Conservation (phyloP, 2,797 vertebrate species). For the Dipus sagitta region DNA sequence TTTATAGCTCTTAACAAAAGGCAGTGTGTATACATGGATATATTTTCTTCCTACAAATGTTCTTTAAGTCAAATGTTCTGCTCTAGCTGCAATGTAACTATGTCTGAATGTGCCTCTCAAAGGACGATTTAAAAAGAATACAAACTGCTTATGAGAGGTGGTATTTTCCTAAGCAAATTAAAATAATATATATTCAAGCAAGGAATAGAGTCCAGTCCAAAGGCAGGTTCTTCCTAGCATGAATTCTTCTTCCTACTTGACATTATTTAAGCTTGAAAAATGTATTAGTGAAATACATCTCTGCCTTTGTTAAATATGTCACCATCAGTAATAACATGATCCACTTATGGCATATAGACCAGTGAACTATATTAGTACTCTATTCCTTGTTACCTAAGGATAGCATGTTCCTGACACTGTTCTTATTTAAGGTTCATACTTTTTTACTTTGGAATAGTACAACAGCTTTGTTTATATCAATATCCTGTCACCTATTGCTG, state of each 20-base stretch:
- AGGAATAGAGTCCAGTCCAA: not conserved
- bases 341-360: not conserved
- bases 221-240: not conserved
- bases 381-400: not conserved
- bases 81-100: constrained; percentile 4
- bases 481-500: not conserved
- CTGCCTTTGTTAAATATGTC: not conserved
- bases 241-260: constrained; percentile 19
- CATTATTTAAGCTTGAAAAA: constrained; percentile 25
- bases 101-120: constrained; percentile 9
- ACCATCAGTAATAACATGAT: constrained; percentile 15
- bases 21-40: not conserved
- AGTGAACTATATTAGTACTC: not conserved
- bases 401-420: not conserved
- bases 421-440: not conserved
- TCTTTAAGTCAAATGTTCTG: constrained; percentile 53
- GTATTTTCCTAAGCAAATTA: constrained; percentile 47
- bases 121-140: constrained; percentile 15
- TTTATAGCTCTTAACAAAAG: constrained; percentile 64
- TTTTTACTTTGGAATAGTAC: not conserved
- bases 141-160: constrained; percentile 37
- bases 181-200: constrained; percentile 25
- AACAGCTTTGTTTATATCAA: constrained; percentile 34
- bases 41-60: constrained; percentile 49
- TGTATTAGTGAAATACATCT: constrained; percentile 10